These are phyloP conservation scores for Lathronympha strigana DNA, from an alignment of 2,888 invertebrate genomes.

Conservation along the genomic window DNA sequence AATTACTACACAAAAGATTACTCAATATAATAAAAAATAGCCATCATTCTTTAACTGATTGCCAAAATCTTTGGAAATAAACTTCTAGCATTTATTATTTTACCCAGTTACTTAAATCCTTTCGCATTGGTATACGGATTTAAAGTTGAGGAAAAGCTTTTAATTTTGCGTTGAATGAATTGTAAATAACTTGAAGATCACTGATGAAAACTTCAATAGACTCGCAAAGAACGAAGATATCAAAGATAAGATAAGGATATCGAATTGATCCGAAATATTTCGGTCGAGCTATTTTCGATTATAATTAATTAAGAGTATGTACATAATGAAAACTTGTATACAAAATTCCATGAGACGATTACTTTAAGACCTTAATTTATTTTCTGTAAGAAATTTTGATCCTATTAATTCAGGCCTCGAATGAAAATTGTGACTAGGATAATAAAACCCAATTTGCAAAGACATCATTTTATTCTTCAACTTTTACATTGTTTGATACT, in stretches of 20 bases:
- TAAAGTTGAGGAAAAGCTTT: conserved; percentile 1
- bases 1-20: not conserved
- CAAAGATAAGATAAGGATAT: too few relatives aligned
- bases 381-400: not conserved
- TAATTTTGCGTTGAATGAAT: not conserved
- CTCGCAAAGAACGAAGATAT: not conserved
- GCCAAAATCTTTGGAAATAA: not conserved
- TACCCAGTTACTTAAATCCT: not conserved
- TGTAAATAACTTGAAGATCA: conserved; percentile 10
- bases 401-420: too few relatives aligned
- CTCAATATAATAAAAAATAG: not conserved
- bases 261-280: too few relatives aligned
- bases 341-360: too few relatives aligned
- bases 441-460: conserved; percentile 12
- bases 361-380: too few relatives aligned
- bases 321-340: too few relatives aligned
- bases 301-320: not conserved
- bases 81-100: not conserved
- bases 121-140: not conserved
- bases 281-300: not conserved
- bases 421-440: not conserved
- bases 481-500: conserved; percentile 12
- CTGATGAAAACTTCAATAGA: not conserved
- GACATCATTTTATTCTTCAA: conserved; percentile 27
- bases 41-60: not conserved